phyloP scores from a whole-genome alignment of 2,797 vertebrate species.

The Tokudaia muenninki region DNA sequence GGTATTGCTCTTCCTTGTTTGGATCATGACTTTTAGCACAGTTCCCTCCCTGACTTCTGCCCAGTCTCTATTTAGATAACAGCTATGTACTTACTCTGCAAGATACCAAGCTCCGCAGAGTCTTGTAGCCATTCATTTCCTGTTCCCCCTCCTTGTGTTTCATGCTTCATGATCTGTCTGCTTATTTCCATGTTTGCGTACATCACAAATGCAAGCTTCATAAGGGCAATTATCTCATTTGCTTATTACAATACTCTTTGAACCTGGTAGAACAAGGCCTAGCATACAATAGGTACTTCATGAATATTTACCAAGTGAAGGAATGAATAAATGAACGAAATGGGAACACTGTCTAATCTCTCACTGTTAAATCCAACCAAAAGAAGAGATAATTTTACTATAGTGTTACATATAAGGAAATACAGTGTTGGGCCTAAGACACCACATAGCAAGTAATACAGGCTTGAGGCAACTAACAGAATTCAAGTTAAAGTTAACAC shows the following conservation, averaged over 20 bases:
- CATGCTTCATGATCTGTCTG: neutral
- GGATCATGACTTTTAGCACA: neutral
- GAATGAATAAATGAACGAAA: slow-evolving; percentile 2
- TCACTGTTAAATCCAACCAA: neutral
- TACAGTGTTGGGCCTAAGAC: neutral
- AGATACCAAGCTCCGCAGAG: neutral
- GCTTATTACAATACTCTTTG: neutral
- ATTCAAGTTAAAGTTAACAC: neutral
- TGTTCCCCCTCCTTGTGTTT: neutral
- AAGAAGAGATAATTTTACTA: neutral
- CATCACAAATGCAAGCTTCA: neutral
- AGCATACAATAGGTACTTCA: neutral
- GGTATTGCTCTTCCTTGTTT: neutral
- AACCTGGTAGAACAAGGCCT: neutral
- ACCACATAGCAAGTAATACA: neutral
- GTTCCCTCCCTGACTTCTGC: neutral
- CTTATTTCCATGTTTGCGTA: neutral
- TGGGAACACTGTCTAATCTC: neutral
- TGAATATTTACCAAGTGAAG: neutral
- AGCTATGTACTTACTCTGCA: neutral
- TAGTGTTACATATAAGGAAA: neutral
- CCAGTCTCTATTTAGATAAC: neutral
- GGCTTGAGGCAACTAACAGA: neutral
- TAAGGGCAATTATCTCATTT: neutral
- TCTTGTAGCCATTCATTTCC: neutral